These are phyloP conservation scores for Eonycteris spelaea DNA, from an alignment of 2,113 vertebrate species.

Conservation along the genomic window DNA sequence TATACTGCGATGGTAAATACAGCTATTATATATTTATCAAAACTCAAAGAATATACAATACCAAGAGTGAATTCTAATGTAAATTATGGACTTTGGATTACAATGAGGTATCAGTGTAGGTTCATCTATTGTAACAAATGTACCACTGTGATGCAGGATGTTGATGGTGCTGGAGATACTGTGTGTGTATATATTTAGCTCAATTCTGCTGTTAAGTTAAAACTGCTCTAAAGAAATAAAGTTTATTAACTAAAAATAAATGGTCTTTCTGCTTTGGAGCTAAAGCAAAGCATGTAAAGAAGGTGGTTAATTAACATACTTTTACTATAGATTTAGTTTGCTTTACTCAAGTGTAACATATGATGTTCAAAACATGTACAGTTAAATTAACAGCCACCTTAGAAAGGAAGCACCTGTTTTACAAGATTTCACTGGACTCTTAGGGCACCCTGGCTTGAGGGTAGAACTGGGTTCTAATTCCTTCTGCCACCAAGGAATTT, in stretches of 20 bases:
- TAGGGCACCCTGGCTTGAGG: not conserved
- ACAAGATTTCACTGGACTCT: not conserved
- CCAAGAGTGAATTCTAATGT: not conserved
- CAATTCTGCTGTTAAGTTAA: not conserved
- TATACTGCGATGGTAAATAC: accelerated
- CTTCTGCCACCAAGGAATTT: not conserved
- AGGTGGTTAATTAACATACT: not conserved
- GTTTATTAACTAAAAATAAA: not conserved
- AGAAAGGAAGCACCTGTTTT: not conserved
- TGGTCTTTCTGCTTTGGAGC: not conserved
- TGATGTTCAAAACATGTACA: not conserved
- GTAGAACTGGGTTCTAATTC: not conserved
- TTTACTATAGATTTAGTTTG: not conserved
- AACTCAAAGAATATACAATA: not conserved
- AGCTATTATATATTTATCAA: not conserved
- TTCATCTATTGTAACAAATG: not conserved
- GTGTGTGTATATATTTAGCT: not conserved
- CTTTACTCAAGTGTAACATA: not conserved
- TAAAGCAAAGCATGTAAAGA: not conserved
- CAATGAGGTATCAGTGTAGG: not conserved
- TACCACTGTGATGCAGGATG: not conserved
- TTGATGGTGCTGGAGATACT: not conserved
- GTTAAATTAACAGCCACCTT: not conserved
- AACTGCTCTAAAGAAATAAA: not conserved
- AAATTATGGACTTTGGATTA: not conserved